Conservation (phyloP, 2,888 invertebrate species). For the Vannuccia rotundouncinata region DNA sequence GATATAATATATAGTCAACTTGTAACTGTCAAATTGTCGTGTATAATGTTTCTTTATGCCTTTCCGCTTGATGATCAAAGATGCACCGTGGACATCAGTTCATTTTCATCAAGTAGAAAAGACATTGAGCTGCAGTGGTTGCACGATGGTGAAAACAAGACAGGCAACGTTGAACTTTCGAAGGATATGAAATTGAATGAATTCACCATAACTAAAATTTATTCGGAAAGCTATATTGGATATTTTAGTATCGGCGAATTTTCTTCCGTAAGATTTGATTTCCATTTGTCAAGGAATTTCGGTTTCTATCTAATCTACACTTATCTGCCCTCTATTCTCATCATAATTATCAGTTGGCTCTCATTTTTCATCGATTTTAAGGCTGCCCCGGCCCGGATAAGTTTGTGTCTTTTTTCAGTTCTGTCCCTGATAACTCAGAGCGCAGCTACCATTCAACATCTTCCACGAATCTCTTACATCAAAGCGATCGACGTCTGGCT, state of each 20-base stretch:
- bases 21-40: neutral
- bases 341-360: constrained; percentile 35
- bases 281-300: constrained; percentile 35
- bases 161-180: constrained; percentile 23
- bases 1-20: neutral
- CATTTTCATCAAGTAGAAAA: neutral
- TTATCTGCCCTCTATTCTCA: constrained; percentile 37
- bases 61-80: constrained; percentile 3
- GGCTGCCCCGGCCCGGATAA: constrained; percentile 39
- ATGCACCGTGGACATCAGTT: neutral
- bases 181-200: constrained; percentile 36
- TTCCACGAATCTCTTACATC: constrained; percentile 39
- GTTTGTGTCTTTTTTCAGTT: constrained; percentile 37
- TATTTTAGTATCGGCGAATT: constrained; percentile 36
- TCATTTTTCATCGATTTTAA: constrained; percentile 40
- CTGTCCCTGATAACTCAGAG: constrained; percentile 38
- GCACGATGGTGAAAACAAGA: neutral
- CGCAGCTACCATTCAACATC: constrained; percentile 32
- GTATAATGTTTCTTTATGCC: neutral
- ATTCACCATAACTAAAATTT: constrained; percentile 9
- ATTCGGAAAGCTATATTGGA: constrained; percentile 20
- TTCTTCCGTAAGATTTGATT: constrained; percentile 29
- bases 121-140: neutral
- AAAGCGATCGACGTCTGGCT: constrained; percentile 40
- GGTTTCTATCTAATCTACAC: constrained; percentile 40